phyloP scores from a whole-genome alignment of 2,113 vertebrate genomes.

The Caranx ignobilis region DNA sequence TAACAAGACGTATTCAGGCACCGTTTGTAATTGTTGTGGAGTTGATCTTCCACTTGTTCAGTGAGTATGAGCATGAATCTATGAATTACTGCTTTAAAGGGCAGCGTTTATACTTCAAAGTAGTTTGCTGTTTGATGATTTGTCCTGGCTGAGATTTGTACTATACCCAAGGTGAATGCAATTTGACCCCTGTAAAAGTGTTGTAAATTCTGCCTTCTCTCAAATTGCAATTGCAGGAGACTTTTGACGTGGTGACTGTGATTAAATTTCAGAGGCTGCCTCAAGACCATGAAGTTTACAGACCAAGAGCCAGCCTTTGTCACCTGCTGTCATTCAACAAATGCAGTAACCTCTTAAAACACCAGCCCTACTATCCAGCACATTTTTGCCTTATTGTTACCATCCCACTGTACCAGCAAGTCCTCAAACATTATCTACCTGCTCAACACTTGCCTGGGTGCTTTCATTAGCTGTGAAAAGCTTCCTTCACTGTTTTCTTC shows the following conservation, averaged over 20 bases:
- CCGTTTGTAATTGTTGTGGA: neutral
- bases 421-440: conserved; percentile 17
- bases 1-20: neutral
- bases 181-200: neutral
- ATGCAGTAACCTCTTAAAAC: conserved; percentile 37
- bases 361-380: conserved; percentile 31
- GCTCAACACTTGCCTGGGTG: conserved; percentile 11
- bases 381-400: conserved; percentile 46
- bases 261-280: conserved; percentile 2
- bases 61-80: conserved; percentile 10
- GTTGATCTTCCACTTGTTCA: neutral
- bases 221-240: conserved; percentile 39
- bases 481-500: conserved; percentile 2
- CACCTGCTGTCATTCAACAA: conserved; percentile 29
- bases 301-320: conserved; percentile 16
- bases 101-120: neutral
- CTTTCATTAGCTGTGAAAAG: conserved; percentile 14
- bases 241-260: conserved; percentile 1
- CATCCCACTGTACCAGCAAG: conserved; percentile 41
- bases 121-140: conserved; percentile 2
- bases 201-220: neutral
- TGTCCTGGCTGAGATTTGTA: conserved; percentile 3
- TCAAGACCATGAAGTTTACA: conserved; percentile 36
- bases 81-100: neutral
- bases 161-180: neutral